Evolutionary conservation across 2,888 invertebrate genomes (phyloP), one percentile per base, ranked within the genome.

Genomic region (Drosophila phalerata): DNA sequence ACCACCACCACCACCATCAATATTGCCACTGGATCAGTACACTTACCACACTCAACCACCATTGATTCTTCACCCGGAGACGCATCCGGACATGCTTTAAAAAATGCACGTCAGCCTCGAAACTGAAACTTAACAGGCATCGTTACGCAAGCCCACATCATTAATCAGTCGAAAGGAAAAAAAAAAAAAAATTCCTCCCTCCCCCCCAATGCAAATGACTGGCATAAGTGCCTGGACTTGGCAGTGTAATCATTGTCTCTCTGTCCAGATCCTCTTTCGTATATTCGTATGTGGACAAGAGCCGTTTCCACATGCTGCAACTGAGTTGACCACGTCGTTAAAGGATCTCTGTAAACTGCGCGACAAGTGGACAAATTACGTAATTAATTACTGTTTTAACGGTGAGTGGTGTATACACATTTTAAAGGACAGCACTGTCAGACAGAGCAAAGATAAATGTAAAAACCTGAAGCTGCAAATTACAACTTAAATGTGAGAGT

Each of bases 331-430:
- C 67, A 55, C 53, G 57, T 49, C 55, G 42, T 47, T 56, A 51
- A 70, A 69, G 65, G 34, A 67, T 60, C 72, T 61, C 65, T 65
- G 42, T 42, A 32, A 43, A 32, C 19, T 52, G 52, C 52, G 73
- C 72, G 68, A 53, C 73, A 73, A 81, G 77, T 76, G 73, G 81
- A 80, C 79, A 85, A 90, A 88, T 89, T 80, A 76, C 81, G 72
- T 81, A 90, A 91, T 90, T 90, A 90, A 90, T 90, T 90, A 83
- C 77, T 68, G 77, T 73, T 85, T 79, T 73, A 73, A 73, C 74
- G 52, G 56, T 51, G 69, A 22, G 42, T 52, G 47, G 38, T 40
- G 15, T 25, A 19, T 25, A 19, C 22, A 58, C 56, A 73, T 78
- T 85, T 75, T 73, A 82, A 79, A 80, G 81, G 67, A 63, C 68